Evolutionary conservation across 2,113 vertebrate species (phyloP).

Genomic region (Sminthopsis crassicaudata): DNA sequence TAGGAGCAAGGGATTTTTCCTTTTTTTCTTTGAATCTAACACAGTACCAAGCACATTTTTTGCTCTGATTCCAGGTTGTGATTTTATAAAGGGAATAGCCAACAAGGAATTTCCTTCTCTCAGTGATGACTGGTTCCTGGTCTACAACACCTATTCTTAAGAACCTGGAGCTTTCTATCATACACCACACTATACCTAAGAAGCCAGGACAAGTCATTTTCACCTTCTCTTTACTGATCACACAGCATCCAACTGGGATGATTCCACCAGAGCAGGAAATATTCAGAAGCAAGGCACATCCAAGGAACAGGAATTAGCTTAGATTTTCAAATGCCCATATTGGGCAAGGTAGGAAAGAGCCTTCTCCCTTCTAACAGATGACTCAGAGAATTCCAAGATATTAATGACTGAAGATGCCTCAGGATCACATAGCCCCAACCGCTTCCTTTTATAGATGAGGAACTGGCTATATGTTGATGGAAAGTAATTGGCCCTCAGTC

Average conservation of each 20-base stretch:
- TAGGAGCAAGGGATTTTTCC: neutral
- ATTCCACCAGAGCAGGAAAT: conserved; percentile 36
- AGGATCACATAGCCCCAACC: neutral
- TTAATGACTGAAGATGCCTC: neutral
- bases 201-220: neutral
- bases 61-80: neutral
- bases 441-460: neutral
- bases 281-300: conserved; percentile 29
- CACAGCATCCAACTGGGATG: conserved; percentile 40
- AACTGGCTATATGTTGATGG: neutral
- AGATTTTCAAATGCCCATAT: neutral
- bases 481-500: neutral
- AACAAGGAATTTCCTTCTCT: neutral
- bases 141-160: neutral
- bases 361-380: neutral
- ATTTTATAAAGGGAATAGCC: neutral
- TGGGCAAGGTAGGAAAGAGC: neutral
- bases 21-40: neutral
- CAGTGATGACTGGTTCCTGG: neutral
- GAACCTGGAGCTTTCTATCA: neutral
- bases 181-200: neutral
- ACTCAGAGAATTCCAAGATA: neutral
- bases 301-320: neutral
- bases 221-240: neutral
- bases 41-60: neutral